A percentile compares a stretch with the other conserved stretches of the same genome.
Evolutionary conservation across 1,140 invertebrate genomes (phyloP).

Genomic region (Drosophila erecta): DNA sequence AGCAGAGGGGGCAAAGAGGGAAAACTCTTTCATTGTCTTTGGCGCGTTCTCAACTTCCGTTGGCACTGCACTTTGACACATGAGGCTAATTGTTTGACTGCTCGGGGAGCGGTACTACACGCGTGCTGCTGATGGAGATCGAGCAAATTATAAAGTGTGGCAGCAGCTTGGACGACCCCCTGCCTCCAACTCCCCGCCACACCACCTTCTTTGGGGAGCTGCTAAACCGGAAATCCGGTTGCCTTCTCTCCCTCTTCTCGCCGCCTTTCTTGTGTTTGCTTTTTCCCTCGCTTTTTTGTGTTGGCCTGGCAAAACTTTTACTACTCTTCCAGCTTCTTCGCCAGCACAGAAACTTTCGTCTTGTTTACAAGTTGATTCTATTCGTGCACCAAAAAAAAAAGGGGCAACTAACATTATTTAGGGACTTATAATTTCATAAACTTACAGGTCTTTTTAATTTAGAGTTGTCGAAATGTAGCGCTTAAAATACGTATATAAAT

Average conservation of each 20-base stretch:
- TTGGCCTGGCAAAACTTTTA: slow-evolving; percentile 58
- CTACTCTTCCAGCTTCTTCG: slow-evolving; percentile 43
- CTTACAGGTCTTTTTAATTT: no score
- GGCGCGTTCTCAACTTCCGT: slow-evolving; percentile 68
- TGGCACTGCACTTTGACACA: slow-evolving; percentile 74
- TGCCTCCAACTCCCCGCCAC: background rate
- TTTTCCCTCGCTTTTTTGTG: slow-evolving; percentile 41
- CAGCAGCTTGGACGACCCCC: slow-evolving; percentile 22
- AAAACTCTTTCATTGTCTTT: slow-evolving; percentile 57
- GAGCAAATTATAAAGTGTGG: slow-evolving; percentile 76
- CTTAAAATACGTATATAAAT: no score
- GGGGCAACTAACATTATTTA: no score
- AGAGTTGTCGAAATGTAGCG: no score
- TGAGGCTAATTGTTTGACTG: slow-evolving; percentile 70
- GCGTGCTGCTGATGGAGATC: slow-evolving; percentile 55
- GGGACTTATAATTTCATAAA: no score
- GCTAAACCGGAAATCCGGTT: slow-evolving; percentile 79
- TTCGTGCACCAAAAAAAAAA: background rate
- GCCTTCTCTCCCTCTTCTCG: slow-evolving; percentile 25
- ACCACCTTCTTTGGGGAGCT: slow-evolving; percentile 37
- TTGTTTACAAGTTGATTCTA: slow-evolving; percentile 42
- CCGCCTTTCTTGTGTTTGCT: slow-evolving; percentile 20
- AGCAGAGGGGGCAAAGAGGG: background rate
- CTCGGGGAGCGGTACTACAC: slow-evolving; percentile 27
- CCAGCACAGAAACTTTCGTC: slow-evolving; percentile 36